These are phyloP conservation scores for Podarcis cretensis DNA, from an alignment of 2,113 vertebrate species.

Conservation along the genomic window DNA sequence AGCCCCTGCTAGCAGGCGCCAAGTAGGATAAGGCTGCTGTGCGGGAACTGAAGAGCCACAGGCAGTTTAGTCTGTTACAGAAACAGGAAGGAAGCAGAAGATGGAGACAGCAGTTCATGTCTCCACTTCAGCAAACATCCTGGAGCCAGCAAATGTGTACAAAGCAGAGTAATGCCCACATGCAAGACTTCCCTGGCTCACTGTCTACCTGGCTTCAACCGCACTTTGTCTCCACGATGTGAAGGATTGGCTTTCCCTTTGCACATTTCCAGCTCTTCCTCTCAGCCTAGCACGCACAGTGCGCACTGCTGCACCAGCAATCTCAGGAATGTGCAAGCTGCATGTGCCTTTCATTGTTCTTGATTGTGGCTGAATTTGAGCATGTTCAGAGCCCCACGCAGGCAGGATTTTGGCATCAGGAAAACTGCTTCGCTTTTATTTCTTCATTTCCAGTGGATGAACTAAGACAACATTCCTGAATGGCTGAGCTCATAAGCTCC, in stretches of 20 bases:
- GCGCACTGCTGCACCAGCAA: not conserved
- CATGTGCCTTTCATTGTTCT: slow-evolving; percentile 57
- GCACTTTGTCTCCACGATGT: not conserved
- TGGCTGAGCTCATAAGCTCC: slow-evolving; percentile 32
- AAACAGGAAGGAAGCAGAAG: not conserved
- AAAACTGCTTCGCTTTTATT: rapidly evolving
- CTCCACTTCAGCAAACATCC: too few relatives aligned
- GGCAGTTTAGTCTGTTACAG: not conserved
- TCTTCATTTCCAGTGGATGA: not conserved
- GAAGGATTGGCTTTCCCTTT: not conserved
- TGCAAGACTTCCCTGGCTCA: not conserved
- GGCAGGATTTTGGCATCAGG: not conserved
- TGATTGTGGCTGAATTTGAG: not conserved
- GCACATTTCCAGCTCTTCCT: not conserved
- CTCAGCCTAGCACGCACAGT: not conserved
- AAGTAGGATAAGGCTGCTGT: not conserved
- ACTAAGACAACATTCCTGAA: slow-evolving; percentile 45
- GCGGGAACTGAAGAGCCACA: not conserved
- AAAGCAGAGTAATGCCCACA: rapidly evolving
- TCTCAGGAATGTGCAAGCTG: not conserved
- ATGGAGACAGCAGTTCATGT: too few relatives aligned
- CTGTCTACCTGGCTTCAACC: rapidly evolving
- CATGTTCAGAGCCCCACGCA: rapidly evolving
- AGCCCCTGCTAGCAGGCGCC: too few relatives aligned
- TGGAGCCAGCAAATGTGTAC: not conserved